A percentile compares a stretch with the other conserved stretches of the same genome.
Conservation (phyloP, 2,888 invertebrate species). For the Iselma pallidipennis region DNA sequence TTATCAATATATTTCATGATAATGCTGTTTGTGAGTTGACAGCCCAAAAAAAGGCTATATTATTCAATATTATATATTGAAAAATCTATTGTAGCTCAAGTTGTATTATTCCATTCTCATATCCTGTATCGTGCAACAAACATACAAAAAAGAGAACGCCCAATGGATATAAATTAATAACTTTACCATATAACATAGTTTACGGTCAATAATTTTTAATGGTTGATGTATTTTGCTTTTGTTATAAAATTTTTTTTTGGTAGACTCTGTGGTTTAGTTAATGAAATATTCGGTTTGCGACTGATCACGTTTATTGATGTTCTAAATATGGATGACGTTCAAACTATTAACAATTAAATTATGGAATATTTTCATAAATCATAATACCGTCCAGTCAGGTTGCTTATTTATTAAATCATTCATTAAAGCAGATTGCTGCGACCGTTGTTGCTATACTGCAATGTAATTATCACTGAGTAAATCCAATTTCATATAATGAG, state of each 20-base stretch:
- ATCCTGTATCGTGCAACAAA: constrained; percentile 12
- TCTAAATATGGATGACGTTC: constrained; percentile 17
- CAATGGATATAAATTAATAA: constrained; percentile 10
- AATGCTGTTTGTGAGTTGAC: constrained; percentile 33
- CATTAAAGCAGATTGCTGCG: constrained; percentile 18
- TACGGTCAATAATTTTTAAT: no score
- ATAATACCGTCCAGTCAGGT: constrained; percentile 11
- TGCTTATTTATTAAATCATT: constrained; percentile 20
- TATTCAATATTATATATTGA: no score
- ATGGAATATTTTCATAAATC: constrained; percentile 23
- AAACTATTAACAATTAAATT: constrained; percentile 19
- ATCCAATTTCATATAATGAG: no score
- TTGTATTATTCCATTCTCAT: constrained; percentile 16
- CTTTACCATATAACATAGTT: no score
- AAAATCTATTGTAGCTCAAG: constrained; percentile 19
- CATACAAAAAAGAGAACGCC: no score
- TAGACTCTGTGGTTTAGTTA: neutral
- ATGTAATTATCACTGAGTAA: no score
- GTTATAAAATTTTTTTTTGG: neutral
- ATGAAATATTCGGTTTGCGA: neutral
- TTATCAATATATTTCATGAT: constrained; percentile 36
- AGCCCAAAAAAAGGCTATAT: constrained; percentile 26
- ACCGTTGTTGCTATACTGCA: no score
- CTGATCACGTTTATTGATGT: constrained; percentile 12
- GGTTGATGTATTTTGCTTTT: no score